A percentile compares a stretch with the other conserved stretches of the same genome.
phyloP scores from a whole-genome alignment of 2,888 invertebrate species.

The Augiades crinisus region DNA sequence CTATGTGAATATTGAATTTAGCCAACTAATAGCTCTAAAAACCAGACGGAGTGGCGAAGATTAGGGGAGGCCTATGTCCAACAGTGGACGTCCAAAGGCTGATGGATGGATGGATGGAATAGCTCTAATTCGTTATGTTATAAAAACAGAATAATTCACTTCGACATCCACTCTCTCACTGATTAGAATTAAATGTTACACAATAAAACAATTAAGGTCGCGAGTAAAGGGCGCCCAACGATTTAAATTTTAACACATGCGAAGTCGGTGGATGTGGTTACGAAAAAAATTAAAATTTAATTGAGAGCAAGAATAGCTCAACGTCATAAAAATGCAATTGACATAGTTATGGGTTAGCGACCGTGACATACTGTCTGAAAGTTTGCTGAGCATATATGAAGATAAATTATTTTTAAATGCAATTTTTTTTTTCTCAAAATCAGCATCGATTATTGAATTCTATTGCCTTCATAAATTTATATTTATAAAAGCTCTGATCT shows the following conservation, averaged over 20 bases:
- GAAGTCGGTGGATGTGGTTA: neutral
- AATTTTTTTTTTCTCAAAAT: too few relatives aligned
- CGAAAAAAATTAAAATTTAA: conserved; percentile 12
- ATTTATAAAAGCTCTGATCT: too few relatives aligned
- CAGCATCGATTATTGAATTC: too few relatives aligned
- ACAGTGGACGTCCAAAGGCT: too few relatives aligned
- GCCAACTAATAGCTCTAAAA: too few relatives aligned
- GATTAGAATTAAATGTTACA: neutral
- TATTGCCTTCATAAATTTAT: too few relatives aligned
- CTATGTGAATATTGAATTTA: too few relatives aligned
- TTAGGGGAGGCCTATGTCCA: too few relatives aligned
- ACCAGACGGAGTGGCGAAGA: too few relatives aligned
- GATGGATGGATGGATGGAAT: too few relatives aligned
- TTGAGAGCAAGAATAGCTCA: conserved; percentile 18
- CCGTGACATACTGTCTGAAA: neutral
- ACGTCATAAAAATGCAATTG: conserved; percentile 29
- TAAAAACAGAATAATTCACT: neutral
- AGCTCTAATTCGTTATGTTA: too few relatives aligned
- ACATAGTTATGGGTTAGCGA: conserved; percentile 16
- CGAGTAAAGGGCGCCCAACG: conserved; percentile 6
- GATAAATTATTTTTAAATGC: too few relatives aligned
- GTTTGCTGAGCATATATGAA: neutral
- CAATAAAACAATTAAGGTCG: conserved; percentile 4
- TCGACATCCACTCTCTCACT: neutral
- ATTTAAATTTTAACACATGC: neutral